phyloP scores from a whole-genome alignment of 2,797 vertebrate genomes.

The Phyllotis vaccarum region DNA sequence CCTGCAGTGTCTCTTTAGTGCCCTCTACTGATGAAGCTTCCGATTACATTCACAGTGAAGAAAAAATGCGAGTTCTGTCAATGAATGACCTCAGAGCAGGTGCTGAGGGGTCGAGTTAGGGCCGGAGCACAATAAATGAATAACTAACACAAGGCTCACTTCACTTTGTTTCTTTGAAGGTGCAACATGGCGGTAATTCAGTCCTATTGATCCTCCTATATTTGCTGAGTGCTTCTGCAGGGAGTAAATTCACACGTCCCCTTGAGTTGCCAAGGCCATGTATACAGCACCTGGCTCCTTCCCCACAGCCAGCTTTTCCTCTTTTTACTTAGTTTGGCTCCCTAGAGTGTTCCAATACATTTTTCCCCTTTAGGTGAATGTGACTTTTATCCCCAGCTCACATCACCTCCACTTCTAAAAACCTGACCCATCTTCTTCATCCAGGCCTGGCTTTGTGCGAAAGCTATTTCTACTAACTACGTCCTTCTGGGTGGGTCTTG shows the following conservation, averaged over 20 bases:
- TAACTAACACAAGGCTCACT: neutral
- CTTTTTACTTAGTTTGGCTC: neutral
- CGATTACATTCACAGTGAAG: neutral
- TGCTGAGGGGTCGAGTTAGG: neutral
- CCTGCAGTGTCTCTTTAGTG: neutral
- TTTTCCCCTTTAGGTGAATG: neutral
- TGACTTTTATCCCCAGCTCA: neutral
- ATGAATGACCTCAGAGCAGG: neutral
- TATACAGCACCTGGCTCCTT: neutral
- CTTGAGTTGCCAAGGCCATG: neutral
- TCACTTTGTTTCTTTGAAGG: neutral
- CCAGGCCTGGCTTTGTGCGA: neutral
- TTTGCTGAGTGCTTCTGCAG: neutral
- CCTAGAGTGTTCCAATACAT: neutral
- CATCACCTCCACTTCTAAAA: neutral
- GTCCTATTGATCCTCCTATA: neutral
- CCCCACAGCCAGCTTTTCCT: neutral
- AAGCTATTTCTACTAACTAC: neutral
- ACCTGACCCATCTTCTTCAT: neutral
- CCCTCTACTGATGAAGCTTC: slow-evolving; percentile 62
- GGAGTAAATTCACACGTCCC: neutral
- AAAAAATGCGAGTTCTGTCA: neutral
- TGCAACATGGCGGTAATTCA: neutral
- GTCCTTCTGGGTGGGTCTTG: neutral
- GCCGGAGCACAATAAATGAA: neutral